Conservation (phyloP, 1,140 invertebrate genomes). For the Lanistes nyassanus region DNA sequence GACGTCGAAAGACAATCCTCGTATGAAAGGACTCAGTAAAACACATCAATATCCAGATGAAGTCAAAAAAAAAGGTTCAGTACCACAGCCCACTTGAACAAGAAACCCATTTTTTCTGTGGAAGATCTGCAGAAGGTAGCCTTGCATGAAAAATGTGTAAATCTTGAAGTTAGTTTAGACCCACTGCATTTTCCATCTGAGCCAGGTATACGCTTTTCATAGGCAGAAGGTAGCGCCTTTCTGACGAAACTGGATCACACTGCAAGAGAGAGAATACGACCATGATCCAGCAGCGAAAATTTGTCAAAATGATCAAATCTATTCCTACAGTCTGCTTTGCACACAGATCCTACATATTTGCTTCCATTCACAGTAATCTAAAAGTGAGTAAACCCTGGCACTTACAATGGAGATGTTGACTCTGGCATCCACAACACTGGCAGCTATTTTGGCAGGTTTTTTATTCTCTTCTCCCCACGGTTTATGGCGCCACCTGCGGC, state of each 20-base stretch:
- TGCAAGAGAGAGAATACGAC: conserved; percentile 57
- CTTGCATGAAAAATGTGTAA: not conserved
- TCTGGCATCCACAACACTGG: conserved; percentile 40
- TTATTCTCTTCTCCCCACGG: conserved; percentile 37
- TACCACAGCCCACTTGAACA: not conserved
- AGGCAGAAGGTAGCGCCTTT: conserved; percentile 70
- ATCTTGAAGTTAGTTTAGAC: conserved; percentile 30
- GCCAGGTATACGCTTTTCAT: conserved; percentile 70
- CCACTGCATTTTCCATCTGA: conserved; percentile 66
- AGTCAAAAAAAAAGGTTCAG: not conserved
- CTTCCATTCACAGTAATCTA: too few relatives aligned
- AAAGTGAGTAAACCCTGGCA: conserved; percentile 4
- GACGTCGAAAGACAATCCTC: too few relatives aligned
- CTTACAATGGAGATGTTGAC: conserved; percentile 51
- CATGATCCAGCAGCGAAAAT: not conserved
- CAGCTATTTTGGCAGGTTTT: not conserved
- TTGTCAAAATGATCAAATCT: too few relatives aligned
- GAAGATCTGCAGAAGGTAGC: not conserved
- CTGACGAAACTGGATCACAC: conserved; percentile 70
- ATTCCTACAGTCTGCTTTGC: not conserved
- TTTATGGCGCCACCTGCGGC: conserved; percentile 64
- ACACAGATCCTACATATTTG: too few relatives aligned
- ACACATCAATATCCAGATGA: not conserved
- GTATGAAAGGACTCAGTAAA: not conserved
- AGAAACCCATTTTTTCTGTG: too few relatives aligned